Evolutionary conservation across 2,888 invertebrate genomes (phyloP).

Genomic region (Rotaria magnacalcarata): DNA sequence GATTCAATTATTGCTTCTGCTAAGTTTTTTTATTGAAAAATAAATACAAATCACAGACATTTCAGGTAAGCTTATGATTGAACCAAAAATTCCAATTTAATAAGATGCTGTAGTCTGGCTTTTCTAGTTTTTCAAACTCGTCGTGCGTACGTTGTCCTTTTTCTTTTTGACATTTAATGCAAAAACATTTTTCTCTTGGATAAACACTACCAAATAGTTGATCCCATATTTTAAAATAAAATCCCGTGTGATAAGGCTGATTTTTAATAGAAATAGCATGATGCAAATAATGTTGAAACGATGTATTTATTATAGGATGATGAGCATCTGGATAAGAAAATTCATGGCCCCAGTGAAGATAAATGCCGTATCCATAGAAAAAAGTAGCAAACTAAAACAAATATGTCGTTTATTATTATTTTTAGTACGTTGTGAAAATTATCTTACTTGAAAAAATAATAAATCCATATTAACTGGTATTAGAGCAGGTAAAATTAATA

Average conservation of each 20-base stretch:
- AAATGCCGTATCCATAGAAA: conserved; percentile 30
- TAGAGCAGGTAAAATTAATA: neutral
- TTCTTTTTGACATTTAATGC: conserved; percentile 5
- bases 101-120: neutral
- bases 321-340: conserved; percentile 14
- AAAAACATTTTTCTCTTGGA: neutral
- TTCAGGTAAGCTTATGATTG: too few species aligned
- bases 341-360: conserved; percentile 35
- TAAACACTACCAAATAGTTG: conserved; percentile 34
- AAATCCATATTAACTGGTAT: conserved; percentile 24
- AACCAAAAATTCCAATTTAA: conserved; percentile 10
- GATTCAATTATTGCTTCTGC: too few species aligned
- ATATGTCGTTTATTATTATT: neutral
- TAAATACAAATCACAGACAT: too few species aligned
- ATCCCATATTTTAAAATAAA: conserved; percentile 35
- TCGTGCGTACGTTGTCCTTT: neutral
- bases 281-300: conserved; percentile 34
- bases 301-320: conserved; percentile 29
- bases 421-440: neutral
- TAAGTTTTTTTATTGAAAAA: too few species aligned
- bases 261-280: conserved; percentile 6
- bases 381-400: conserved; percentile 8
- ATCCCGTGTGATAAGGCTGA: conserved; percentile 14
- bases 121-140: neutral
- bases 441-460: conserved; percentile 8